Base-by-base conservation (phyloP, 37 sponge, comb jelly and placozoan genomes). In the Bolinopsis microptera region DNA sequence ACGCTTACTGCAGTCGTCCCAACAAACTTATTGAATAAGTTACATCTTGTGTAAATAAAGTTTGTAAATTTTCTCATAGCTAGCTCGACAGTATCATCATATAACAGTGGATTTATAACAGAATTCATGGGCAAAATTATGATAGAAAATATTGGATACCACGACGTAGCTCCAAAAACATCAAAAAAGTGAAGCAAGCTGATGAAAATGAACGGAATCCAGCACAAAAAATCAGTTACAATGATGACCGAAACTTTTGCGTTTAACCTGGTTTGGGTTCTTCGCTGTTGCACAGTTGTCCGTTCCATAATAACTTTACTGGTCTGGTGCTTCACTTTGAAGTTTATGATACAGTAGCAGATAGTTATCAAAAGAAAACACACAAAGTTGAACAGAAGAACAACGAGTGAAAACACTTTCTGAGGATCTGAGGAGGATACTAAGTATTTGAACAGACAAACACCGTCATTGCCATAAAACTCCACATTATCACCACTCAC, bases 391-490 rank as follows among this genome's bases (percentile, higher is more conserved):
- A 77, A 1, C 2, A 35, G 9, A 77, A 35, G 21, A 9, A 77
- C 37, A 32, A 28, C 37, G 5, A 77, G 80, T 3, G 80, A 77
- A 32, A 32, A 77, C 21, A 34, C 1, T 13, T 34, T 13, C 37
- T 77, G 80, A 32, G 80, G 80, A 77, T 77, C 80, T 13, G 35
- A 32, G 21, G 27, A 16, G 35, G 35, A 2, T 3, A 77, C 80
- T 0, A 77, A 36, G 1, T 35, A 77, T 36, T 77, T 77, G 36
- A 77, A 77, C 21, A 77, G 27, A 32, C 80, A 77, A 28, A 77
- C 80, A 21, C 80, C 80, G 21, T 77, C 80, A 36, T 77, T 77
- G 9, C 80, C 80, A 32, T 77, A 77, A 36, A 77, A 77, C 27
- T 32, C 36, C 36, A 77, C 80, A 13, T 28, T 77, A 16, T 28